A percentile compares a stretch with the other conserved stretches of the same genome.
These are phyloP conservation scores for Aplocera efformata DNA, from an alignment of 2,888 invertebrate species.

Conservation along the genomic window DNA sequence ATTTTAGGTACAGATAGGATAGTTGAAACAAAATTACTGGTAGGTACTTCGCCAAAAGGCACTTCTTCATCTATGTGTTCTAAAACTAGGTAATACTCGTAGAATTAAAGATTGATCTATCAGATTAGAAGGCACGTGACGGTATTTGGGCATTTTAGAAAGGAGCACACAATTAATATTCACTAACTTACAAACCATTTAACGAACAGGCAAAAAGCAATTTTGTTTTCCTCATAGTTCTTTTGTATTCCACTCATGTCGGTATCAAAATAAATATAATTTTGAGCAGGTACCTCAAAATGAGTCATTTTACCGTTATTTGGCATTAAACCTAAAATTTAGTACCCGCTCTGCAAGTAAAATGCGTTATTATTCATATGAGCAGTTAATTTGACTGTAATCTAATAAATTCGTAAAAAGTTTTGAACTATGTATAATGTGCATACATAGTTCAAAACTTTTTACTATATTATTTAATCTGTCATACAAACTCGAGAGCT, in stretches of 20 bases:
- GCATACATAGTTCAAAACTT: too few species aligned
- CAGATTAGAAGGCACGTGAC: constrained; percentile 22
- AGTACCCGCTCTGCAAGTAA: constrained; percentile 42
- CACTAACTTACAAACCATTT: constrained; percentile 44
- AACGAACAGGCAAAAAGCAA: constrained; percentile 41
- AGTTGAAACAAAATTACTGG: too few species aligned
- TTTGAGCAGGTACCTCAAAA: constrained; percentile 56
- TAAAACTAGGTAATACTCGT: too few species aligned
- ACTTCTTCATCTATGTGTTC: too few species aligned
- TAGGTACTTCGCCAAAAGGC: too few species aligned
- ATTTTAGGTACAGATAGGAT: too few species aligned
- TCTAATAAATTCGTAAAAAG: too few species aligned
- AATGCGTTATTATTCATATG: constrained; percentile 35
- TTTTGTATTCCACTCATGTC: constrained; percentile 56
- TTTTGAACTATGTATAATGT: too few species aligned
- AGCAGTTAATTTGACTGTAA: constrained; percentile 25
- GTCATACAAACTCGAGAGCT: too few species aligned
- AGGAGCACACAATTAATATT: constrained; percentile 60
- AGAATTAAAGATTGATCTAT: constrained; percentile 2
- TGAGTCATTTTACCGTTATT: constrained; percentile 69
- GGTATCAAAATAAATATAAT: constrained; percentile 47
- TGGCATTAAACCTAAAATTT: constrained; percentile 58
- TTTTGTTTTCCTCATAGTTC: constrained; percentile 54
- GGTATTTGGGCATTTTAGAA: constrained; percentile 46
- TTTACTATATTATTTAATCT: too few species aligned